Evolutionary conservation across 2,888 invertebrate genomes (phyloP), one percentile per base, ranked within the genome.

Genomic region (Gnatocerus cornutus): DNA sequence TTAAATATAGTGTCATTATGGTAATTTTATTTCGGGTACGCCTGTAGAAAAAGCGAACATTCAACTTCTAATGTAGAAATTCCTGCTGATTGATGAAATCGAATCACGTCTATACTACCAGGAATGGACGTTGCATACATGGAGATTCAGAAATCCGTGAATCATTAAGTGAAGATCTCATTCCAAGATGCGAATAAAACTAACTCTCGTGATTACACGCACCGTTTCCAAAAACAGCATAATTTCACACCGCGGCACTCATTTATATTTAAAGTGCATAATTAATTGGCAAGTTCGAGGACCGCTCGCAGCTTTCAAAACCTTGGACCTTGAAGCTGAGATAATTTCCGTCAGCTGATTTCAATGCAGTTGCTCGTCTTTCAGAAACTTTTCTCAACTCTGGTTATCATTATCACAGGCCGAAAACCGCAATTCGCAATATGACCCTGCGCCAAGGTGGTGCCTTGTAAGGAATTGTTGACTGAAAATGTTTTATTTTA

Each of bases 221-320:
- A 46, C 33, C 46, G 59, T 59, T 46, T 48, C 48, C 48, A 48
- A 59, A 59, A 59, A 59, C 50, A 21, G 61, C 48, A 61, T 61
- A 61, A 61, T 48, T 61, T 61, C 61, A 61, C 61, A 48, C 37
- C 37, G 29, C 13, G 7, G 30, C n/a, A 14, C 39, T 41, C 29
- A 45, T 39, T 53, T 50, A 33, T 33, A 37, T 29, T 14, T 14
- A 52, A 45, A 43, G 62, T 46, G 55, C 39, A 56, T 69, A 58
- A 64, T 58, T 64, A 39, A 58, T 65, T 37, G 71, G 67, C 67
- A 71, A 68, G 64, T 63, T 71, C 67, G 68, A 68, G 68, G 71
- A 61, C 61, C 61, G 30, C 43, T 27, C 29, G 9, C 6, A 16
- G 46, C 53, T 53, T 53, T 53, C 53, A 13, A 53, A 53, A 53